A percentile compares a stretch with the other conserved stretches of the same genome.
Conservation (phyloP, 2,888 invertebrate genomes). For the Epinotia ramella region DNA sequence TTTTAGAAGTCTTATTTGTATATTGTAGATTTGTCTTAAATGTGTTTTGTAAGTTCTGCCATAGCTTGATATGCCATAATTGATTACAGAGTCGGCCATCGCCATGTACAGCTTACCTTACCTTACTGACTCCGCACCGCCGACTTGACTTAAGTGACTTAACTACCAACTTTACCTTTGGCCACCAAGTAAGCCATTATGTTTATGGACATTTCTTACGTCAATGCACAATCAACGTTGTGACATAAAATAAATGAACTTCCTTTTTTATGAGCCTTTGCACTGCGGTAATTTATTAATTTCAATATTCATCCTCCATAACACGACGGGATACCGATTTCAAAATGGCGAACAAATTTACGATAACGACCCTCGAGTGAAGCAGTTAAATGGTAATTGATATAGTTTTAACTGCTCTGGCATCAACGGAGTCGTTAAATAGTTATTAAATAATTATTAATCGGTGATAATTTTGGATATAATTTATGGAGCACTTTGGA, state of each 20-base stretch:
- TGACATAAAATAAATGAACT: not conserved
- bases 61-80: too few species aligned
- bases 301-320: conserved; percentile 2
- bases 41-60: too few species aligned
- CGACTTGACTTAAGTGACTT: too few species aligned
- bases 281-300: not conserved
- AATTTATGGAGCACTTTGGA: conserved; percentile 17
- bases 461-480: conserved; percentile 21
- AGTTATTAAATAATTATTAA: conserved; percentile 35
- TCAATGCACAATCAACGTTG: not conserved
- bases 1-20: too few species aligned
- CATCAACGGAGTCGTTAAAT: conserved; percentile 20
- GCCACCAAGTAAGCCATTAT: too few species aligned
- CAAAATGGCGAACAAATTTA: conserved; percentile 29
- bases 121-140: too few species aligned
- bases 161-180: too few species aligned
- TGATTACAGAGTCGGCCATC: too few species aligned
- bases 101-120: too few species aligned
- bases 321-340: conserved; percentile 19
- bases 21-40: too few species aligned
- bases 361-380: conserved; percentile 5
- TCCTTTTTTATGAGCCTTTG: not conserved
- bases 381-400: conserved; percentile 21
- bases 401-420: conserved; percentile 24
- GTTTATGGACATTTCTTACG: too few species aligned